These are phyloP conservation scores for Potamilus streckersoni DNA, from an alignment of 1,140 invertebrate genomes.

Conservation along the genomic window DNA sequence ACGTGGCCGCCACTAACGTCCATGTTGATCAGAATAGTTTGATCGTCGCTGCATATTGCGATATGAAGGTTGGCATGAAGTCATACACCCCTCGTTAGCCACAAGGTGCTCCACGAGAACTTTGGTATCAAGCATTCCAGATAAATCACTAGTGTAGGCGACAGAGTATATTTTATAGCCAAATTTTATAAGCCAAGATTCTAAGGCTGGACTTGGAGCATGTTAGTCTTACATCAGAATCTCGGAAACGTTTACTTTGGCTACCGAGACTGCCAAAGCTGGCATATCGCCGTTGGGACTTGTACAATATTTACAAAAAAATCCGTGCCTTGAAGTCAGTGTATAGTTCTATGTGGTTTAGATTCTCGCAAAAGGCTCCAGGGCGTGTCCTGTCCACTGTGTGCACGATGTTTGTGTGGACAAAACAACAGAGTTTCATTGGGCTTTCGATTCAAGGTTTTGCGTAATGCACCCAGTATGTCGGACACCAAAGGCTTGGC, in stretches of 20 bases:
- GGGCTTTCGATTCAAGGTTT: no score
- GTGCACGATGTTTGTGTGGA: no score
- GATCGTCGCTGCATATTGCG: background rate
- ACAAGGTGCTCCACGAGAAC: slow-evolving; percentile 3
- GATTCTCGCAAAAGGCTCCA: no score
- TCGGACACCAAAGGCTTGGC: no score
- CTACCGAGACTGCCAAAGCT: background rate
- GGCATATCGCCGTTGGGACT: background rate
- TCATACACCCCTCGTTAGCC: background rate
- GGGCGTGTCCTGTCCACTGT: no score
- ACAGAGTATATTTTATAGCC: slow-evolving; percentile 1
- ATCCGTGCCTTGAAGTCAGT: background rate
- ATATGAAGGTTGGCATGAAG: background rate
- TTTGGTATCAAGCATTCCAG: background rate
- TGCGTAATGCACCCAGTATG: no score
- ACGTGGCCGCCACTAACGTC: background rate
- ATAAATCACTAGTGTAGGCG: slow-evolving; percentile 7
- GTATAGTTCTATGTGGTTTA: background rate
- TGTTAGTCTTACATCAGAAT: slow-evolving; percentile 1
- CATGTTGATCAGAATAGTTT: background rate
- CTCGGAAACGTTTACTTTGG: slow-evolving; percentile 5
- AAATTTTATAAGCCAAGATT: background rate
- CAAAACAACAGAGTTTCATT: no score
- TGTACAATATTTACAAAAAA: background rate
- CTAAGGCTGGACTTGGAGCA: background rate